Evolutionary conservation across 1,140 invertebrate genomes (phyloP), one percentile per base, ranked within the genome.

Genomic region (Pachypsylla venusta): DNA sequence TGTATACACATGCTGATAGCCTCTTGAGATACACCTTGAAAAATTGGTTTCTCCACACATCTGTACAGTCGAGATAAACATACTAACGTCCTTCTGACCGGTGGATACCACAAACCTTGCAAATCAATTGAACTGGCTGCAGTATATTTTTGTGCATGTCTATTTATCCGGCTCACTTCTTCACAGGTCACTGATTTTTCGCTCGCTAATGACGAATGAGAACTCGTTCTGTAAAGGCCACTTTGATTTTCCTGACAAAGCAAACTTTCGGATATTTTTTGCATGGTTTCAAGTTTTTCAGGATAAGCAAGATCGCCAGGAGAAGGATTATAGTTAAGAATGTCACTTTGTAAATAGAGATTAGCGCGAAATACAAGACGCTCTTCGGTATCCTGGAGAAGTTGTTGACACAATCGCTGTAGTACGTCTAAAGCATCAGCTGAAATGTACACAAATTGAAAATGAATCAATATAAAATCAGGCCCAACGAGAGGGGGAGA

Each of bases 91-190:
- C 96, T 75, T 14, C 95, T 77, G 0, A 99, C 92, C 0, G 91
- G 95, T 0, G 96, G 96, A 75, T 98, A 99, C 96, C 96, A 99
- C 93, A 99, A 96, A 1, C 95, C 96, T 74, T 99, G 96, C 7
- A 98, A 74, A 76, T 99, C 95, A 22, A 94, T 93, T 0, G 93
- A 90, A 0, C 91, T 94, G 66, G 79, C 81, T 77, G 53, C 10
- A 63, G 61, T 59, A n/a, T n/a, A n/a, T 5, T 19, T 48, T 22
- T 22, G 7, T 3, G 7, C 42, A 5, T 4, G 4, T 26, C 39
- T 13, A 40, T 75, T 81, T 39, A 82, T 79, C 53, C 74, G 74
- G 12, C 79, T 79, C 1, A 81, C 80, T 71, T 84, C 82, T 69
- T 82, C 79, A 35, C 73, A 75, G 25, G 73, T 72, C n/a, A 74